Percentiles rank a stretch among this genome's conserved stretches.
Conservation (phyloP, 2,888 invertebrate species). For the Limnephilus rhombicus region DNA sequence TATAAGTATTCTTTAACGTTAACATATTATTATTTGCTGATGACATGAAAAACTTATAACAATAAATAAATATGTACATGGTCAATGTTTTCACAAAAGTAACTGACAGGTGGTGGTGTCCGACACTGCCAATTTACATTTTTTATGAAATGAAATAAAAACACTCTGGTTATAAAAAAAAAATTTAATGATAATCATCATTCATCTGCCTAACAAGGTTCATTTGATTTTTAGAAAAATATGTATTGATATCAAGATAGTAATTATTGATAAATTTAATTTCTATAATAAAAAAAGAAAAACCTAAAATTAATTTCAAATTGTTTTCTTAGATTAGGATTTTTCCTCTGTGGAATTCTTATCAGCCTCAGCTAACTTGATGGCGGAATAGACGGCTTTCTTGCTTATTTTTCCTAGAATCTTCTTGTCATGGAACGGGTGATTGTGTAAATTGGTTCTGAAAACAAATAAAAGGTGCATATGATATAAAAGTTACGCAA, state of each 20-base stretch:
- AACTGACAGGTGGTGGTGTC: too few relatives aligned
- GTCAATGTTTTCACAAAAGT: too few relatives aligned
- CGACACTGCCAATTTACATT: neutral
- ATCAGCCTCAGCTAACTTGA: slow-evolving; percentile 58
- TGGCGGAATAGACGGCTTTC: slow-evolving; percentile 73
- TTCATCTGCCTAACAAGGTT: neutral
- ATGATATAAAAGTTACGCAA: too few relatives aligned
- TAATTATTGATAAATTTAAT: neutral
- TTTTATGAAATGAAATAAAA: neutral
- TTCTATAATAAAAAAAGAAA: neutral
- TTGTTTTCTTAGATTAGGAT: neutral
- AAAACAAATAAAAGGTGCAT: slow-evolving; percentile 47
- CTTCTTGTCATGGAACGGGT: slow-evolving; percentile 76
- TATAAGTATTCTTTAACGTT: too few relatives aligned
- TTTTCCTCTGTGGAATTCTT: neutral
- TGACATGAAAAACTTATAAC: too few relatives aligned
- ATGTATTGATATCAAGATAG: neutral
- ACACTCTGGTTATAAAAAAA: neutral
- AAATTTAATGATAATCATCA: neutral
- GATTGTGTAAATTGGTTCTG: slow-evolving; percentile 75
- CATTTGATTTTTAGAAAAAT: neutral
- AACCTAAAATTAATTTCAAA: neutral
- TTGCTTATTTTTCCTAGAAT: slow-evolving; percentile 75
- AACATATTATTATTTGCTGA: too few relatives aligned
- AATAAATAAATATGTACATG: too few relatives aligned